These are phyloP conservation scores for Xenentodon cancila DNA, from an alignment of 2,797 vertebrate species.

Conservation along the genomic window DNA sequence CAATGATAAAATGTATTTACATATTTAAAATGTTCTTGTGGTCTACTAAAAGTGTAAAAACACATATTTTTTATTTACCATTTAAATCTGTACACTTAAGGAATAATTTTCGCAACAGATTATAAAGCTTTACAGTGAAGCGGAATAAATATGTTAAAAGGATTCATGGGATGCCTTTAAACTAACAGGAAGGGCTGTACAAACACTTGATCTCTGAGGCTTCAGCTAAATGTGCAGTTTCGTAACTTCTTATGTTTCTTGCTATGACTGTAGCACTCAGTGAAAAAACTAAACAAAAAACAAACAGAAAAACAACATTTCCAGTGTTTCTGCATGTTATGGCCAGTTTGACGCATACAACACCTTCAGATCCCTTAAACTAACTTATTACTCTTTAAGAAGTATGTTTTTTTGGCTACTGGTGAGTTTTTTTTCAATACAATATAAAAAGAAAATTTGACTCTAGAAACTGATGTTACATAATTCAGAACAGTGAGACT, in stretches of 20 bases:
- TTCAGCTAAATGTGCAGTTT: conserved; percentile 8
- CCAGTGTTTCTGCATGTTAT: background rate
- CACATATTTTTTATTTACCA: background rate
- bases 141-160: background rate
- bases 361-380: background rate
- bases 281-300: background rate
- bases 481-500: background rate
- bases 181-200: background rate
- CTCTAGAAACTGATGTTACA: background rate
- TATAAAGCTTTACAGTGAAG: background rate
- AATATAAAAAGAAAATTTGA: background rate
- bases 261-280: background rate
- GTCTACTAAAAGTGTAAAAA: background rate
- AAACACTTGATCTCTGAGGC: background rate
- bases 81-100: background rate
- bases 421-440: background rate
- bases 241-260: conserved; percentile 7
- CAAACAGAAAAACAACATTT: too few species aligned
- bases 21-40: background rate
- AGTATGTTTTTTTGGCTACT: background rate
- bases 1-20: background rate
- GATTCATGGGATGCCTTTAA: conserved; percentile 5
- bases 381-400: background rate
- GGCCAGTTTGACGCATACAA: background rate
- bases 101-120: background rate